Evolutionary conservation across 2,888 invertebrate species (phyloP).

Genomic region (Trichopoda pennipes): DNA sequence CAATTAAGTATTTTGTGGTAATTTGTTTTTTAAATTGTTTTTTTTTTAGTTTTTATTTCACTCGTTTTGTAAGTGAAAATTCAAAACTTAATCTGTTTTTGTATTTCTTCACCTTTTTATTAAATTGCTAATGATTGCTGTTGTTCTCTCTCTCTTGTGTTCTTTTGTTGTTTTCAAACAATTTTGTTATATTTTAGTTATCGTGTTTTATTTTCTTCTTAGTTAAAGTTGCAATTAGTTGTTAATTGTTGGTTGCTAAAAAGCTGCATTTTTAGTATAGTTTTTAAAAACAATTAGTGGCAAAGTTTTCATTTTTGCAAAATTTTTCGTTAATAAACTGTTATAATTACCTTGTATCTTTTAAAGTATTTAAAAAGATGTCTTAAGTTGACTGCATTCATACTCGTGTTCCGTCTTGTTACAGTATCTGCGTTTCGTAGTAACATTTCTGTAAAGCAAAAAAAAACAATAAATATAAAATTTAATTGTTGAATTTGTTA

Average conservation of each 20-base stretch:
- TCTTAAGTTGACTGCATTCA: slow-evolving; percentile 25
- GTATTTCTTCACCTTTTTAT: slow-evolving; percentile 1
- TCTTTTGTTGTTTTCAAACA: background rate
- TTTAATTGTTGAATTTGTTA: too few relatives aligned
- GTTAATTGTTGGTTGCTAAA: slow-evolving; percentile 58
- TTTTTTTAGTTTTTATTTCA: slow-evolving; percentile 8
- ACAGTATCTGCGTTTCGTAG: background rate
- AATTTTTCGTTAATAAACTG: background rate
- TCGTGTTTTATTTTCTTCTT: background rate
- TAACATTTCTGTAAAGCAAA: slow-evolving; percentile 61
- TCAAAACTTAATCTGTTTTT: slow-evolving; percentile 16
- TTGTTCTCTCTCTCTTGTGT: background rate
- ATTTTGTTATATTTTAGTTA: slow-evolving; percentile 8
- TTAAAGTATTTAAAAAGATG: slow-evolving; percentile 46
- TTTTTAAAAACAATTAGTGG: slow-evolving; percentile 19
- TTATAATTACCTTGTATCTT: slow-evolving; percentile 41
- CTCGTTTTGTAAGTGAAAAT: too few relatives aligned
- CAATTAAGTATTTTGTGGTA: slow-evolving; percentile 63
- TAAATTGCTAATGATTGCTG: slow-evolving; percentile 39
- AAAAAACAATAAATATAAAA: too few relatives aligned
- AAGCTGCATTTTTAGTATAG: slow-evolving; percentile 36
- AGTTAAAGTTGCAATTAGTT: slow-evolving; percentile 47
- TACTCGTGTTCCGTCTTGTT: slow-evolving; percentile 3
- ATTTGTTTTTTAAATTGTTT: slow-evolving; percentile 33
- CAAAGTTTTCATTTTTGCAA: slow-evolving; percentile 2